Evolutionary conservation across 2,888 invertebrate genomes (phyloP).

Genomic region (Synergus umbraculus): DNA sequence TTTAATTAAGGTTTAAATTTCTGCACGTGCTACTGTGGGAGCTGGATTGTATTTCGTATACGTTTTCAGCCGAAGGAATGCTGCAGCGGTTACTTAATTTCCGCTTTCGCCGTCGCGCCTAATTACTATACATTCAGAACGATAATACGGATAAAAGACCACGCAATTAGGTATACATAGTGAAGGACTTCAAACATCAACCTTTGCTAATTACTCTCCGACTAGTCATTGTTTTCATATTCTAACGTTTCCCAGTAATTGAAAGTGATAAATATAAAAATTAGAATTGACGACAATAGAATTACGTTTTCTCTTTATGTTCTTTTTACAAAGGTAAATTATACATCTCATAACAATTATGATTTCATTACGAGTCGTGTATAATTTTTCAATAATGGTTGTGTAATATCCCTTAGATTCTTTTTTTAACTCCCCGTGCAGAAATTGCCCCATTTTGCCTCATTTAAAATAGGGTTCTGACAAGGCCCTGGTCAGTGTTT

Average conservation of each 20-base stretch:
- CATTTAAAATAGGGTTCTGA: no score
- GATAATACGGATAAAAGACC: conserved; percentile 23
- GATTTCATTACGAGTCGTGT: neutral
- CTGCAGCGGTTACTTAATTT: conserved; percentile 36
- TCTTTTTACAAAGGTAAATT: neutral
- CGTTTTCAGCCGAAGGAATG: conserved; percentile 13
- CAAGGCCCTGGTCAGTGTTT: no score
- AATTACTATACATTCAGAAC: conserved; percentile 35
- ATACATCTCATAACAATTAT: neutral
- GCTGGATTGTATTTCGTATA: neutral
- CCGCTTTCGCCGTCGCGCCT: conserved; percentile 31
- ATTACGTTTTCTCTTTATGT: neutral
- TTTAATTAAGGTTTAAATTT: conserved; percentile 24
- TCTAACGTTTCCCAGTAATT: conserved; percentile 20
- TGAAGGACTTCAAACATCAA: conserved; percentile 21
- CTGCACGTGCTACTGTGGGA: conserved; percentile 6
- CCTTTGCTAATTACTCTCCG: conserved; percentile 16
- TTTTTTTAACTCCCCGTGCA: no score
- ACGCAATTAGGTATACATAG: neutral
- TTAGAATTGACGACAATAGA: neutral
- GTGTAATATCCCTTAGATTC: no score
- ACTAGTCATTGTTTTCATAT: conserved; percentile 29
- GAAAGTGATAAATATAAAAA: conserved; percentile 12
- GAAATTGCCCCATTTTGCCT: no score
- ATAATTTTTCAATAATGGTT: neutral